These are phyloP conservation scores for Brachionus calyciflorus DNA, from an alignment of 1,140 invertebrate genomes.

Conservation along the genomic window DNA sequence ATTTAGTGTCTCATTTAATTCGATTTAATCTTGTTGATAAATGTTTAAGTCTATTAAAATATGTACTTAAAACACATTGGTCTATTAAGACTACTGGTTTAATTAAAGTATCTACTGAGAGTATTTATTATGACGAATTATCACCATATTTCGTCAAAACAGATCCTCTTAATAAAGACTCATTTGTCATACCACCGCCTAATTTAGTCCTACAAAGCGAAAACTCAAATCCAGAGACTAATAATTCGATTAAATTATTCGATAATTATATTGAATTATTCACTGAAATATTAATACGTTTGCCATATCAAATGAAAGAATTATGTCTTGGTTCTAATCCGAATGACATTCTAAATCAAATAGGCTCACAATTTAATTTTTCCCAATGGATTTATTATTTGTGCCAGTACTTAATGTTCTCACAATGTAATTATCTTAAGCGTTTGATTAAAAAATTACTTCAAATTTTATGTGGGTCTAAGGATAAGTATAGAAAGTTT, in stretches of 20 bases:
- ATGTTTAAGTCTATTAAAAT: conserved; percentile 11
- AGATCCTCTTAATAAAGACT: conserved; percentile 40
- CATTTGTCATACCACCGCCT: conserved; percentile 27
- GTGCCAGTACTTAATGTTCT: conserved; percentile 93
- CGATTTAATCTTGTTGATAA: conserved; percentile 25
- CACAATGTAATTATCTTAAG: conserved; percentile 63
- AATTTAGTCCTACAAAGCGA: conserved; percentile 5
- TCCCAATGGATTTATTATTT: conserved; percentile 73
- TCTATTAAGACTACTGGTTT: neutral
- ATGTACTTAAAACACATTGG: neutral
- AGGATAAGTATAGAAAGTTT: conserved; percentile 88
- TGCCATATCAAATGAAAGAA: conserved; percentile 78
- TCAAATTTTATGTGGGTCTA: conserved; percentile 86
- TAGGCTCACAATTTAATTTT: conserved; percentile 30
- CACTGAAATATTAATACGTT: conserved; percentile 85
- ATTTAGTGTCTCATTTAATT: neutral
- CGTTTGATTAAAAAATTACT: conserved; percentile 68
- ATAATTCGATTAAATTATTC: neutral
- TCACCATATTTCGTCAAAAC: conserved; percentile 24
- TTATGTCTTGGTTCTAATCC: conserved; percentile 50
- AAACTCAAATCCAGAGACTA: neutral
- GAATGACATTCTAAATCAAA: neutral
- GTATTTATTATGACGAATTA: neutral
- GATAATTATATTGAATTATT: conserved; percentile 63
- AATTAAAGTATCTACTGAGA: neutral